phyloP scores from a whole-genome alignment of 2,888 invertebrate species.

The Drepanosiphum platanoidis region DNA sequence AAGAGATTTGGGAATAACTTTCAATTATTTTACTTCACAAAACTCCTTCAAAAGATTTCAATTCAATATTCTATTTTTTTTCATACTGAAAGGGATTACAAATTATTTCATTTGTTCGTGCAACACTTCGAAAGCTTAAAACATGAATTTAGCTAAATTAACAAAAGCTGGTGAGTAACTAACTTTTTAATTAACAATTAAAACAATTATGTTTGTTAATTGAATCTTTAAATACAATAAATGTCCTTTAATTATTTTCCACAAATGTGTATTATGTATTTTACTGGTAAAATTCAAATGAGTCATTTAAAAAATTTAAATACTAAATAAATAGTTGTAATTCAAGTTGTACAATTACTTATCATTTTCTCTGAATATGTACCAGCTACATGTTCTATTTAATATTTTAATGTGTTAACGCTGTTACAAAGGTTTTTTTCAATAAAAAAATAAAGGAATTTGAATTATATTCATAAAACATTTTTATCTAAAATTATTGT shows the following conservation, averaged over 20 bases:
- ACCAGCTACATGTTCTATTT: background rate
- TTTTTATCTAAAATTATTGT: background rate
- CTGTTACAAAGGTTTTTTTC: background rate
- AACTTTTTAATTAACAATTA: background rate
- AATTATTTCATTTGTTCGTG: background rate
- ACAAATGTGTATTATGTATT: background rate
- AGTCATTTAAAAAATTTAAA: background rate
- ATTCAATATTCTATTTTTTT: background rate
- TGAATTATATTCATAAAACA: background rate
- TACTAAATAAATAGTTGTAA: background rate
- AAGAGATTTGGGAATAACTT: constrained; percentile 6
- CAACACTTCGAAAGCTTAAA: background rate
- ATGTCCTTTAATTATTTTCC: background rate
- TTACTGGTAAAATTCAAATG: background rate
- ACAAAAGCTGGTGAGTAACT: constrained; percentile 30
- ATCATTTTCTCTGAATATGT: background rate
- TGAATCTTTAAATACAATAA: background rate
- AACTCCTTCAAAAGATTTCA: constrained; percentile 48
- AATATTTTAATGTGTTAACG: background rate
- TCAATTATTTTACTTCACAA: background rate
- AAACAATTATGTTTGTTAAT: too few species aligned
- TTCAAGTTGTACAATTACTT: background rate
- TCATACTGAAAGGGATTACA: background rate
- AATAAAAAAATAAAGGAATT: background rate
- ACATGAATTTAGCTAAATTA: constrained; percentile 32